Percentiles rank a stretch among this genome's conserved stretches.
Evolutionary conservation across 2,113 vertebrate species (phyloP).

Genomic region (Nanorana parkeri): DNA sequence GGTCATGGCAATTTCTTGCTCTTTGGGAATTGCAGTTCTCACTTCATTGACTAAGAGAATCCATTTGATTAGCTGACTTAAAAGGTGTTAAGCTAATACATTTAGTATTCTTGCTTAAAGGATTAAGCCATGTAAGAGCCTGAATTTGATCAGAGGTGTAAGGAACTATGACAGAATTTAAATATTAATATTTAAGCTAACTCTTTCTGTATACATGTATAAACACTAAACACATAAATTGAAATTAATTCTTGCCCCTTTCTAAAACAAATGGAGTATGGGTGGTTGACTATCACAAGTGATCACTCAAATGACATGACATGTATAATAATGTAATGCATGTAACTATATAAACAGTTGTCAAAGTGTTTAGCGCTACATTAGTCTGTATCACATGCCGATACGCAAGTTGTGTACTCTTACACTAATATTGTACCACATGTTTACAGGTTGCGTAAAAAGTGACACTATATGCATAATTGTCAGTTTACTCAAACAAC

Average conservation of each 20-base stretch:
- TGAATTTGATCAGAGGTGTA: conserved; percentile 57
- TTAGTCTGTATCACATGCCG: too few species aligned
- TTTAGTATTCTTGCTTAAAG: conserved; percentile 52
- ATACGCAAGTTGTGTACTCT: too few species aligned
- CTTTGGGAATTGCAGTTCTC: conserved; percentile 48
- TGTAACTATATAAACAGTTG: too few species aligned
- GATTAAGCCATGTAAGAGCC: conserved; percentile 38
- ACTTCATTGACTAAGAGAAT: conserved; percentile 60
- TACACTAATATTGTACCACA: too few species aligned
- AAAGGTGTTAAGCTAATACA: conserved; percentile 54
- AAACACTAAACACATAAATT: not conserved
- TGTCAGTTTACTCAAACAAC: too few species aligned
- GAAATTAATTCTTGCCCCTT: not conserved
- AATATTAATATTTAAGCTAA: conserved; percentile 27
- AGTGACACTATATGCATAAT: too few species aligned
- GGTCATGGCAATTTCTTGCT: conserved; percentile 33
- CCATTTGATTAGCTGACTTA: conserved; percentile 50
- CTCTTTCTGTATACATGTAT: conserved; percentile 24
- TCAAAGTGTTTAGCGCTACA: too few species aligned
- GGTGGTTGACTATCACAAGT: too few species aligned
- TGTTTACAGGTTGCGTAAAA: too few species aligned
- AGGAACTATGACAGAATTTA: conserved; percentile 39
- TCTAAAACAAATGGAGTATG: too few species aligned
- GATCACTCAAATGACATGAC: too few species aligned
- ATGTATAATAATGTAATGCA: too few species aligned